Evolutionary conservation across 2,113 vertebrate species (phyloP).

Genomic region (Ibidorhyncha struthersii): DNA sequence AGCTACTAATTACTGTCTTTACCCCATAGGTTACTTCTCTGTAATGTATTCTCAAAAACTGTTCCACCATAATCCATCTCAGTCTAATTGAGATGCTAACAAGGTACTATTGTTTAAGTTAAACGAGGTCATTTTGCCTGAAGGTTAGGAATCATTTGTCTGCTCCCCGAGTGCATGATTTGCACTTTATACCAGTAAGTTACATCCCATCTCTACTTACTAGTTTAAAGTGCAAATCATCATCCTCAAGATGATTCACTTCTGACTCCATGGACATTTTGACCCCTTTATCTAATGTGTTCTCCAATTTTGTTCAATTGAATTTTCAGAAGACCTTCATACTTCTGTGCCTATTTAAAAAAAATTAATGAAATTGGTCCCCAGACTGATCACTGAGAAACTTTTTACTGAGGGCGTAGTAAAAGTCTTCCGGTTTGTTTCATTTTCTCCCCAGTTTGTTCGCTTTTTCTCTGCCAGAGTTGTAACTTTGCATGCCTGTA

Average conservation of each 20-base stretch:
- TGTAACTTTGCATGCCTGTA: background rate
- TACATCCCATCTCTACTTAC: background rate
- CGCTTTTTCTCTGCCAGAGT: background rate
- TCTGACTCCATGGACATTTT: background rate
- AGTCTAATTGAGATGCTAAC: background rate
- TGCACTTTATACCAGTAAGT: background rate
- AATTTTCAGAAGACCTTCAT: background rate
- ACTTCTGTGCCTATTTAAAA: background rate
- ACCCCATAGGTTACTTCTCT: background rate
- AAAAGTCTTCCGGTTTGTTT: background rate
- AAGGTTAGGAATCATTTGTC: background rate
- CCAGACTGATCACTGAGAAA: background rate
- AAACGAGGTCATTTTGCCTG: background rate
- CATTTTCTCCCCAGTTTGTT: background rate
- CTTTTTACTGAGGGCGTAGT: background rate
- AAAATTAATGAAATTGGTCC: background rate
- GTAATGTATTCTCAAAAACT: background rate
- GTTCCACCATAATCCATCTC: background rate
- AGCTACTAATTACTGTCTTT: background rate
- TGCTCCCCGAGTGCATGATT: background rate
- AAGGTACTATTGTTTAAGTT: background rate
- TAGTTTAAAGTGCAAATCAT: background rate
- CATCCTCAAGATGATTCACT: background rate
- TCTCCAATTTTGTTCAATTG: background rate
- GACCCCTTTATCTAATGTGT: background rate